Conservation (phyloP, 2,113 vertebrate genomes). For the Dicrurus megarhynchus region DNA sequence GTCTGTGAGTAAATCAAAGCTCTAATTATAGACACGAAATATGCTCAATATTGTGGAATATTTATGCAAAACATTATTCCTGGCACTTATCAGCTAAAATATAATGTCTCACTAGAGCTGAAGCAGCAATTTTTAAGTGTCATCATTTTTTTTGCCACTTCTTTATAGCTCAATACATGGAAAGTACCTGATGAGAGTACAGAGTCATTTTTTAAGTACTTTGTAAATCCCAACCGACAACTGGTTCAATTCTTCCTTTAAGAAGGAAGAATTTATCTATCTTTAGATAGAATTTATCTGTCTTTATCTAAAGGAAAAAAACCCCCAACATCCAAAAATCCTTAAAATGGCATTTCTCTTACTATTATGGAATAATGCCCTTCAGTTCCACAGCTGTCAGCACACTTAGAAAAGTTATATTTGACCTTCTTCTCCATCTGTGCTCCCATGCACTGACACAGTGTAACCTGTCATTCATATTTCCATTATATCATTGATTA, state of each 20-base stretch:
- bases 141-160: conserved; percentile 26
- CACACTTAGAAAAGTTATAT: neutral
- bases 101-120: conserved; percentile 52
- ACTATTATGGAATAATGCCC: neutral
- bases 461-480: neutral
- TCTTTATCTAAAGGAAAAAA: neutral
- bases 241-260: neutral
- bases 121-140: conserved; percentile 53
- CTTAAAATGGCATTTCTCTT: neutral
- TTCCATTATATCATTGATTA: neutral
- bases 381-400: neutral
- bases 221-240: conserved; percentile 33
- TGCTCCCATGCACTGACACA: neutral
- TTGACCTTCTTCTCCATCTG: neutral
- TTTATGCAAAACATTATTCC: conserved; percentile 71
- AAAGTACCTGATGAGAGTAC: neutral
- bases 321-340: neutral
- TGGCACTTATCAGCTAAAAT: conserved; percentile 63
- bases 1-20: conserved; percentile 64
- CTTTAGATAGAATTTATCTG: too few species aligned
- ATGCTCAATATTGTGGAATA: conserved; percentile 69
- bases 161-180: conserved; percentile 39
- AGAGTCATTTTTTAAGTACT: conserved; percentile 4
- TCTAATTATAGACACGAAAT: conserved; percentile 71
- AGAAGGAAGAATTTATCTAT: too few species aligned